Percentiles rank a stretch among this genome's conserved stretches.
These are phyloP conservation scores for Champsocephalus gunnari DNA, from an alignment of 2,797 vertebrate genomes.

Conservation along the genomic window DNA sequence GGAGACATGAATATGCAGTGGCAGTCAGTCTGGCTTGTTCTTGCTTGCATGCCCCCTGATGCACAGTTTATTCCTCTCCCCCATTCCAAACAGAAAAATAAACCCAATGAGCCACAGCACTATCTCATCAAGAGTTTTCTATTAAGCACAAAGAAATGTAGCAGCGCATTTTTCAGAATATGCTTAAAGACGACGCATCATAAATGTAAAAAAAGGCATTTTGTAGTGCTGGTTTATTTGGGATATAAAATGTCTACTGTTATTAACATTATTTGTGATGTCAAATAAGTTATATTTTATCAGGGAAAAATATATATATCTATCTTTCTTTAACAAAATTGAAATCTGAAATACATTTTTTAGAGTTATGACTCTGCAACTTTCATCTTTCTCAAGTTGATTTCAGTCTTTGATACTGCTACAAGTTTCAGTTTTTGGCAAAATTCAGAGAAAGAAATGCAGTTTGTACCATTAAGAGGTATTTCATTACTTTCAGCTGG, in stretches of 20 bases:
- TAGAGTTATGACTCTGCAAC: slow-evolving; percentile 9
- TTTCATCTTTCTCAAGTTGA: slow-evolving; percentile 6
- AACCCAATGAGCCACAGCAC: slow-evolving; percentile 81
- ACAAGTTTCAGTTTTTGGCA: slow-evolving; percentile 13
- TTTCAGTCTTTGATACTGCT: slow-evolving; percentile 6
- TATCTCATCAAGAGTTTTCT: slow-evolving; percentile 73
- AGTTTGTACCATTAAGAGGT: slow-evolving; percentile 36
- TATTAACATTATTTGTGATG: neutral
- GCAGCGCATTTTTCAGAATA: slow-evolving; percentile 50
- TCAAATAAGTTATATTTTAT: neutral
- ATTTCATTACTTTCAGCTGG: slow-evolving; percentile 29
- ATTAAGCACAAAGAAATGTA: slow-evolving; percentile 68
- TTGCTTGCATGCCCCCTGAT: slow-evolving; percentile 72
- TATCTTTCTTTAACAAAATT: slow-evolving; percentile 7
- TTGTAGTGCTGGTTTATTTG: slow-evolving; percentile 5
- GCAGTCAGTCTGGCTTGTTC: slow-evolving; percentile 78
- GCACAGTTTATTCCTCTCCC: slow-evolving; percentile 73
- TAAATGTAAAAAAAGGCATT: slow-evolving; percentile 26
- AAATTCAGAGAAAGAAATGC: slow-evolving; percentile 5
- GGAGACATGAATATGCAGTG: slow-evolving; percentile 87
- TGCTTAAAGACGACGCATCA: slow-evolving; percentile 53
- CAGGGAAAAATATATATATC: neutral
- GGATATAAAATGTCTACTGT: slow-evolving; percentile 3
- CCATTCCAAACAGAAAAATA: slow-evolving; percentile 77
- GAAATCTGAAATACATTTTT: neutral